phyloP scores from a whole-genome alignment of 1,140 invertebrate species.

The Drosophila ironensis region DNA sequence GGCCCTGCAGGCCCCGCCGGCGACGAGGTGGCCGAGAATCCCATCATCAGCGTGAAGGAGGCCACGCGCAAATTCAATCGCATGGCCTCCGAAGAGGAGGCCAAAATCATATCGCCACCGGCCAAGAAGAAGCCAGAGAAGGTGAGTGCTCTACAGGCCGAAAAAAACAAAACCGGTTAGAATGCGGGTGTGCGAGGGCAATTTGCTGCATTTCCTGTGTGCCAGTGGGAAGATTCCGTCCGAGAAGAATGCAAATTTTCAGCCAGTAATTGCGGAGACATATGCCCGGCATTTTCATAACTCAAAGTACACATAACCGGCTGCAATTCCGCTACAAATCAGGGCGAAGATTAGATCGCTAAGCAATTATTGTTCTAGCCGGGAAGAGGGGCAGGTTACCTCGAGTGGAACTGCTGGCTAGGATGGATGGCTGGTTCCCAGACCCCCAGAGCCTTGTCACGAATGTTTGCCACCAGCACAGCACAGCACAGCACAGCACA shows the following conservation, averaged over 20 bases:
- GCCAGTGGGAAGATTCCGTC: slow-evolving; percentile 24
- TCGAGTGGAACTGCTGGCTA: slow-evolving; percentile 64
- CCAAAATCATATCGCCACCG: slow-evolving; percentile 83
- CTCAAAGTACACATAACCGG: not conserved
- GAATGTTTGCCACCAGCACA: slow-evolving; percentile 65
- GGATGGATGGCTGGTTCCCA: not conserved
- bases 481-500: no score
- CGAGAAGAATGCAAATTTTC: slow-evolving; percentile 16
- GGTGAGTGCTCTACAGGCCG: slow-evolving; percentile 72
- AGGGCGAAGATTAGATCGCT: slow-evolving; percentile 36
- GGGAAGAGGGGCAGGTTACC: slow-evolving; percentile 18
- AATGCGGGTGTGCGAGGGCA: slow-evolving; percentile 5
- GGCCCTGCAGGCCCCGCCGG: no score
- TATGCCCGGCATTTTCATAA: slow-evolving; percentile 7
- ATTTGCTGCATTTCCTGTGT: slow-evolving; percentile 51
- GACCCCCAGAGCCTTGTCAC: slow-evolving; percentile 43
- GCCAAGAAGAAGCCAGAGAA: slow-evolving; percentile 86
- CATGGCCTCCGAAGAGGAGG: slow-evolving; percentile 91
- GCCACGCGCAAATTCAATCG: slow-evolving; percentile 95
- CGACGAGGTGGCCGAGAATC: slow-evolving; percentile 79
- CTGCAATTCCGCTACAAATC: slow-evolving; percentile 29
- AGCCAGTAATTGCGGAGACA: slow-evolving; percentile 43
- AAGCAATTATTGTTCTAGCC: slow-evolving; percentile 27
- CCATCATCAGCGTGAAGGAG: slow-evolving; percentile 95
- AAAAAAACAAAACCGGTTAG: slow-evolving; percentile 58